These are phyloP conservation scores for Lasioglossum albipes DNA, from an alignment of 1,140 invertebrate species.

Conservation along the genomic window DNA sequence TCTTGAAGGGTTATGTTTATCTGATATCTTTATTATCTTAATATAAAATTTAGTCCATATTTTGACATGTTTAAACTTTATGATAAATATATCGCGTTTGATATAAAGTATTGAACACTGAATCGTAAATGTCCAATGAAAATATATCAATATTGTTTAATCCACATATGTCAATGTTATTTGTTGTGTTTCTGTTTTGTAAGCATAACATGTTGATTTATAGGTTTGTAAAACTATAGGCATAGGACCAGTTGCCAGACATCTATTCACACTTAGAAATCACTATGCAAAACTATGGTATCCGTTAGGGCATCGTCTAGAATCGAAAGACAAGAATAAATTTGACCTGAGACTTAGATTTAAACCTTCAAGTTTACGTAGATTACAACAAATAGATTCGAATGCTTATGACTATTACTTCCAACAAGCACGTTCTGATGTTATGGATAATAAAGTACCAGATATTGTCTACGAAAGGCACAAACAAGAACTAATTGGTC, in stretches of 20 bases:
- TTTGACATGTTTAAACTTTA: not conserved
- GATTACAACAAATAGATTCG: conserved; percentile 85
- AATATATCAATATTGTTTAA: not conserved
- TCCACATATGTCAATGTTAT: not conserved
- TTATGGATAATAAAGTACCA: conserved; percentile 88
- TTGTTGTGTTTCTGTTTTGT: not conserved
- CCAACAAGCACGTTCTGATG: conserved; percentile 89
- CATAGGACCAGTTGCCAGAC: conserved; percentile 87
- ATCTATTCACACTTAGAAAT: conserved; percentile 87
- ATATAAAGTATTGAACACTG: too few species aligned
- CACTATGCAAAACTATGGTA: conserved; percentile 83
- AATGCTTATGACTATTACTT: conserved; percentile 92
- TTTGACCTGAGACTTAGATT: conserved; percentile 90
- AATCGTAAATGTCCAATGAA: not conserved
- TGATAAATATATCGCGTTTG: too few species aligned
- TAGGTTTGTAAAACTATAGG: conserved; percentile 84
- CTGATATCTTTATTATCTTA: not conserved
- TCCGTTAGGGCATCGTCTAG: conserved; percentile 81
- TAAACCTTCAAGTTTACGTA: conserved; percentile 84
- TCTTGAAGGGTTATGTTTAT: conserved; percentile 1
- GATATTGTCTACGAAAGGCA: conserved; percentile 88
- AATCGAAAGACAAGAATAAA: conserved; percentile 78
- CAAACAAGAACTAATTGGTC: conserved; percentile 87
- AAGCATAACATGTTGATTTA: conserved; percentile 33
- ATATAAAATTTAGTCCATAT: conserved; percentile 2